Evolutionary conservation across 1,140 invertebrate species (phyloP).

Genomic region (Magallana ariakensis): DNA sequence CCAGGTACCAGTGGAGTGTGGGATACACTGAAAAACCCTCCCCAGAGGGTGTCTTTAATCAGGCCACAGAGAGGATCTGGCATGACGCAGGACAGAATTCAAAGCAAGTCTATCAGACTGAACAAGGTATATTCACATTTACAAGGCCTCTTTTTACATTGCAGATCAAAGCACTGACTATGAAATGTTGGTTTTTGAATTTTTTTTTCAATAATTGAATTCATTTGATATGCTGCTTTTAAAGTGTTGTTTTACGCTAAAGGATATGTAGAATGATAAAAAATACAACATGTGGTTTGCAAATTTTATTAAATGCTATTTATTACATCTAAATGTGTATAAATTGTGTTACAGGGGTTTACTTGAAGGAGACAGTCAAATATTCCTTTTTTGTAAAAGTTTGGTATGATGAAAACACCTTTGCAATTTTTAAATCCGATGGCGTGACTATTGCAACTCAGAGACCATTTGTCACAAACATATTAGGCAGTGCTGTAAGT

Average conservation of each 20-base stretch:
- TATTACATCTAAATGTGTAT: no score
- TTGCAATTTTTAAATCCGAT: conserved; percentile 49
- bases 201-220: no score
- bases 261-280: no score
- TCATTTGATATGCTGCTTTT: no score
- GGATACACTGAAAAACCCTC: background rate
- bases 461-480: conserved; percentile 4
- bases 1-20: conserved; percentile 52
- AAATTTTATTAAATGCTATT: no score
- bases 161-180: no score
- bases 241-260: no score
- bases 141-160: no score
- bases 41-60: conserved; percentile 49
- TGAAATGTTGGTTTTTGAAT: no score
- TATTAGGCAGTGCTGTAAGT: conserved; percentile 49
- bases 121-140: background rate
- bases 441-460: conserved; percentile 37
- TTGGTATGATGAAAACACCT: conserved; percentile 47
- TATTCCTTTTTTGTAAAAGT: conserved; percentile 48
- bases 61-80: conserved; percentile 45
- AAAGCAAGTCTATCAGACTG: background rate
- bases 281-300: no score
- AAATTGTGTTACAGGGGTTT: conserved; percentile 14
- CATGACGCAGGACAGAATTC: conserved; percentile 34
- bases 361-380: conserved; percentile 35